These are phyloP conservation scores for Nymphalis io DNA, from an alignment of 1,140 invertebrate species.

Conservation along the genomic window DNA sequence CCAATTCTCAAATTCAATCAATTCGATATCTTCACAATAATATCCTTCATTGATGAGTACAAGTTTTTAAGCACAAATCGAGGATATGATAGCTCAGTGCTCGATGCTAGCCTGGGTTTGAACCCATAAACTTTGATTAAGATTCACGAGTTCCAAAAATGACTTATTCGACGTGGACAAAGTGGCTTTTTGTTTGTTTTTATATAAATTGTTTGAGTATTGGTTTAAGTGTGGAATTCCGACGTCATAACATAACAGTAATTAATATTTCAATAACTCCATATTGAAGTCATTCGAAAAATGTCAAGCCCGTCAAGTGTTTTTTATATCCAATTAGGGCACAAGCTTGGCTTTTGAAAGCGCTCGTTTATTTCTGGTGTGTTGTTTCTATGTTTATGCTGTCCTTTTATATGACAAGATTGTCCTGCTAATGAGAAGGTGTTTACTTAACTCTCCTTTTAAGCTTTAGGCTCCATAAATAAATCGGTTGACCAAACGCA, in stretches of 20 bases:
- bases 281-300: constrained; percentile 12
- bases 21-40: no score
- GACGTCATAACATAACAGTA: background rate
- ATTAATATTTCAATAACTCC: constrained; percentile 16
- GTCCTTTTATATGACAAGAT: constrained; percentile 15
- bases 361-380: constrained; percentile 9
- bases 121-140: no score
- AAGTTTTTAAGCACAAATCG: no score
- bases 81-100: no score
- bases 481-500: background rate
- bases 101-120: no score
- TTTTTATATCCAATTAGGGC: constrained; percentile 15
- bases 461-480: constrained; percentile 4
- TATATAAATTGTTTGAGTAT: background rate
- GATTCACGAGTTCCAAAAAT: no score
- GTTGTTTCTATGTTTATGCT: constrained; percentile 16
- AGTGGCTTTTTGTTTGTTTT: no score
- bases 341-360: constrained; percentile 1
- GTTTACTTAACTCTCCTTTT: constrained; percentile 1
- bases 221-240: background rate
- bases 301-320: constrained; percentile 13
- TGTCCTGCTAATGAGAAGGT: constrained; percentile 28
- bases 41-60: no score
- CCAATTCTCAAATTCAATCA: no score
- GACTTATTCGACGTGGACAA: no score